Evolutionary conservation across 2,113 vertebrate genomes (phyloP).

Genomic region (Cairina moschata): DNA sequence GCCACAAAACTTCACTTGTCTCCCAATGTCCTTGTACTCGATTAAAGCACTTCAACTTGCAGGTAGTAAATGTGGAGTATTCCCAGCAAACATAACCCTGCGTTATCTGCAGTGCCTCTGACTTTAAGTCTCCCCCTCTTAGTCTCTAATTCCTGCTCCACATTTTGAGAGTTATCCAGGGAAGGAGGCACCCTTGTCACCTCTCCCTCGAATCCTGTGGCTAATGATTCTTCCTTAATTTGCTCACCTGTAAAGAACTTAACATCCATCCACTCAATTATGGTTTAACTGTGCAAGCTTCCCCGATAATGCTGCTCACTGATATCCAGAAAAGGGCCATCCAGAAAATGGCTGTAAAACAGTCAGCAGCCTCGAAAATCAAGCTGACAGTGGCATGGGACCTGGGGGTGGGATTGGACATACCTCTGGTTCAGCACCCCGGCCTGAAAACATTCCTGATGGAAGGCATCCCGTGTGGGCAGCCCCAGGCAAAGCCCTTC

Average conservation of each 20-base stretch:
- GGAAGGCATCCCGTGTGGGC: too few species aligned
- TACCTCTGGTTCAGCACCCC: too few species aligned
- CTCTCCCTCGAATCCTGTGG: neutral
- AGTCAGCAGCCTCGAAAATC: too few species aligned
- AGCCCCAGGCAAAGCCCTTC: neutral
- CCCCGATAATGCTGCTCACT: neutral
- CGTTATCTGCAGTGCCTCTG: neutral
- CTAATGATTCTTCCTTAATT: constrained; percentile 13
- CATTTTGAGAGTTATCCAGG: neutral
- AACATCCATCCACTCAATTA: neutral
- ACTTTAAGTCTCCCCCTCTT: neutral
- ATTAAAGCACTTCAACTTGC: neutral
- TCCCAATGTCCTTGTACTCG: neutral
- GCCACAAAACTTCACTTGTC: neutral
- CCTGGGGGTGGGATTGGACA: too few species aligned
- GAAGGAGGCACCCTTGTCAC: neutral
- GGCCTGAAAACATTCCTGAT: too few species aligned
- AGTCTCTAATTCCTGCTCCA: neutral
- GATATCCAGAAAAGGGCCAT: neutral
- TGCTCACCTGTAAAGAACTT: constrained; percentile 9
- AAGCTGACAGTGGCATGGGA: too few species aligned
- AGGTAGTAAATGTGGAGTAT: neutral
- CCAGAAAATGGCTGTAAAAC: too few species aligned
- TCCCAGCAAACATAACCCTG: neutral
- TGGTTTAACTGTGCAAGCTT: neutral